Percentiles rank a stretch among this genome's conserved stretches.
Evolutionary conservation across 2,113 vertebrate genomes (phyloP).

Genomic region (Pholis gunnellus): DNA sequence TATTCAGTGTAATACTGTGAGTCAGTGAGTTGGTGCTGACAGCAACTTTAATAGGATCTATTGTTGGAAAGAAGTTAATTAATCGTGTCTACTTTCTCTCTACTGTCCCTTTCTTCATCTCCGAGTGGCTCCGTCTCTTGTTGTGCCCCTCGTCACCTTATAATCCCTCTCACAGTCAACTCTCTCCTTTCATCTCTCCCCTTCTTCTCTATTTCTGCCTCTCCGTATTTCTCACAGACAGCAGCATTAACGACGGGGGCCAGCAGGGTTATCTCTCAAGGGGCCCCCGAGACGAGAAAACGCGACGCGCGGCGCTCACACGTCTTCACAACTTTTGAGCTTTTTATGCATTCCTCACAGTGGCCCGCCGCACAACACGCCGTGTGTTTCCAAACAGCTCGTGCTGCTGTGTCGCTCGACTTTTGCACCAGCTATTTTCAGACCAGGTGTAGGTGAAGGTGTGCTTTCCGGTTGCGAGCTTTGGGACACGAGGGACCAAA

Average conservation of each 20-base stretch:
- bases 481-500: conserved; percentile 1
- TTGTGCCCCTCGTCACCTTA: conserved; percentile 33
- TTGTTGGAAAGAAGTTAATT: conserved; percentile 70
- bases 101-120: conserved; percentile 26
- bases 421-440: conserved; percentile 31
- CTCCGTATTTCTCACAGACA: conserved; percentile 10
- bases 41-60: conserved; percentile 64
- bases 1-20: conserved; percentile 27
- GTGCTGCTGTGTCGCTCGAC: neutral
- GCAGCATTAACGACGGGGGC: conserved; percentile 33
- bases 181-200: conserved; percentile 24
- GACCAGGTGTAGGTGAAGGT: neutral
- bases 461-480: neutral
- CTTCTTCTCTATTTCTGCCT: conserved; percentile 25
- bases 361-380: neutral
- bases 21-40: conserved; percentile 37
- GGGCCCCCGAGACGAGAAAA: conserved; percentile 14
- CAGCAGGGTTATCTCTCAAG: conserved; percentile 31
- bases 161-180: conserved; percentile 43
- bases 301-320: conserved; percentile 3
- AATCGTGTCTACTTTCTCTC: conserved; percentile 63
- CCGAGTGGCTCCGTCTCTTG: neutral
- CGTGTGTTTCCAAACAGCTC: conserved; percentile 1
- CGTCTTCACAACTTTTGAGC: conserved; percentile 12
- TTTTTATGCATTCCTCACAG: neutral